phyloP scores from a whole-genome alignment of 2,113 vertebrate species.

The Onychorhynchus coronatus region DNA sequence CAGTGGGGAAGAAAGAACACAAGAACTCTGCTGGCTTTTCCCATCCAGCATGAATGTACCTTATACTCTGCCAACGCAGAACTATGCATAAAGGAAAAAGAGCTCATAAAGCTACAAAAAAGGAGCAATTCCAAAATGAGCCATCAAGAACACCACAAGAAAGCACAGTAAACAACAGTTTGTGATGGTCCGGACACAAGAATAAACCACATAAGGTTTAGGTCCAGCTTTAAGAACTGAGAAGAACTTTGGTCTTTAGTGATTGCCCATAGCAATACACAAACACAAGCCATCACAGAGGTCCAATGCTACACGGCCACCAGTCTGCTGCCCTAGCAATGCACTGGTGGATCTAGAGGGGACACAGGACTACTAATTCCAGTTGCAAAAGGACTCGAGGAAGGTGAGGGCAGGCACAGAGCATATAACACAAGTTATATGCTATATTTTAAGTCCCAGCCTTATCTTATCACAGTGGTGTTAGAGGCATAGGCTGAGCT shows the following conservation, averaged over 20 bases:
- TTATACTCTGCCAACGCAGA: background rate
- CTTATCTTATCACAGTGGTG: accelerated
- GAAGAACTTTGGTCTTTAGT: background rate
- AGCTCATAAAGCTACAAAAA: background rate
- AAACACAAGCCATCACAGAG: background rate
- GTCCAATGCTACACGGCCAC: background rate
- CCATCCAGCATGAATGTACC: background rate
- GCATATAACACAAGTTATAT: background rate
- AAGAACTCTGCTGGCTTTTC: background rate
- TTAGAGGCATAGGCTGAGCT: background rate
- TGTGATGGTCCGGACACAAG: background rate
- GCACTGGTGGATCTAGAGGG: background rate
- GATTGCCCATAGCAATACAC: background rate
- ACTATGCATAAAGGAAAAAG: background rate
- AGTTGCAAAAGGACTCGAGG: background rate
- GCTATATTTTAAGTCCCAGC: accelerated
- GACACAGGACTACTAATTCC: background rate
- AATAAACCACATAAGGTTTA: background rate
- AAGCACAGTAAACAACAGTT: accelerated
- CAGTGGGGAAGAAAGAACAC: background rate
- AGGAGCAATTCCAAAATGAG: background rate
- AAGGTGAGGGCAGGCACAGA: background rate
- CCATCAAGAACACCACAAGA: background rate
- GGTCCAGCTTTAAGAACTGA: background rate
- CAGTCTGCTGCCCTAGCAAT: background rate